Evolutionary conservation across 2,797 vertebrate species (phyloP).

Genomic region (Clarias pachynema): DNA sequence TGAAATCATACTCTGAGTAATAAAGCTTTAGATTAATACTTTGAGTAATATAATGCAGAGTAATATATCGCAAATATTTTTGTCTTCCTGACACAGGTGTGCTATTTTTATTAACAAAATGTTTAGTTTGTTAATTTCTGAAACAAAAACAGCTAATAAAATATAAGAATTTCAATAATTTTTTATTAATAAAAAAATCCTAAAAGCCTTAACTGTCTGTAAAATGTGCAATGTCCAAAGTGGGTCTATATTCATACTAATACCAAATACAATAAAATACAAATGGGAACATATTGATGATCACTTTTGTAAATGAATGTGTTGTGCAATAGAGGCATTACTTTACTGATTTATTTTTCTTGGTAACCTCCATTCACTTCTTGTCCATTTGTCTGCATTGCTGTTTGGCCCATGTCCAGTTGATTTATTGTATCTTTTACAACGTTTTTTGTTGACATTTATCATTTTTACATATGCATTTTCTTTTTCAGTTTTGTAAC

Average conservation of each 20-base stretch:
- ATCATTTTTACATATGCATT: not conserved
- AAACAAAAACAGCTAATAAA: not conserved
- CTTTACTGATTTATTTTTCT: not conserved
- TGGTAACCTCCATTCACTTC: not conserved
- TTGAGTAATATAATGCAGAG: not conserved
- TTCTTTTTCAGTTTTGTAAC: not conserved
- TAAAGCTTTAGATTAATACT: not conserved
- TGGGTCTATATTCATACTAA: not conserved
- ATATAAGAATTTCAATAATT: not conserved
- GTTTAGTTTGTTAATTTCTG: not conserved
- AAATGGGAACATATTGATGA: not conserved
- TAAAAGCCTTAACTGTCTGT: not conserved
- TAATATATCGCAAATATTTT: not conserved
- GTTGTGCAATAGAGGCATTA: not conserved
- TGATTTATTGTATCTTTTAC: not conserved
- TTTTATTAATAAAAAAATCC: not conserved
- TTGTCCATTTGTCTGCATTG: not conserved
- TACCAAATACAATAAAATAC: not conserved
- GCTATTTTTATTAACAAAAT: not conserved
- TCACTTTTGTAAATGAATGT: conserved; percentile 1
- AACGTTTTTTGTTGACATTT: not conserved
- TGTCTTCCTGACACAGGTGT: not conserved
- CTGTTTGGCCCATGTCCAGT: not conserved
- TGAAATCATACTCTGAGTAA: not conserved
- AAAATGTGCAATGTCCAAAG: not conserved